Percentiles rank a stretch among this genome's conserved stretches.
Conservation (phyloP, 2,113 vertebrate species). For the Dolichallabes microphthalmus region DNA sequence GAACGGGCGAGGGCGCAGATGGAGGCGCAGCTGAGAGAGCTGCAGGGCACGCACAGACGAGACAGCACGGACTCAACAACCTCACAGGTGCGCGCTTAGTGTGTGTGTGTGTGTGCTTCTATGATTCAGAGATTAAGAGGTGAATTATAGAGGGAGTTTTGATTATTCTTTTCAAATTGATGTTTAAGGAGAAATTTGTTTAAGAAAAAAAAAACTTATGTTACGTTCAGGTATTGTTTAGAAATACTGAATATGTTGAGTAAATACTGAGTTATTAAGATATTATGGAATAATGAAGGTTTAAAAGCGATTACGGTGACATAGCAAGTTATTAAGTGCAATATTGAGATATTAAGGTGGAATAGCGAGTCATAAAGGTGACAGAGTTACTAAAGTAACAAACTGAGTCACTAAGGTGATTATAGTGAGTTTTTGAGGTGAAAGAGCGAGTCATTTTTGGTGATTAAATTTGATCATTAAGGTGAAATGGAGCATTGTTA, state of each 20-base stretch:
- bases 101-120: neutral
- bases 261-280: neutral
- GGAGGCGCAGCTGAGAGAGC: constrained; percentile 60
- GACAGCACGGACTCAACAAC: constrained; percentile 50
- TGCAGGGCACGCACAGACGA: constrained; percentile 52
- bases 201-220: neutral
- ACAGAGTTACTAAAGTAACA: neutral
- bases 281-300: neutral
- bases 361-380: neutral
- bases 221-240: neutral
- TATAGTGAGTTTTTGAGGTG: neutral
- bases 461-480: no score
- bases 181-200: neutral
- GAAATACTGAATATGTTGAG: no score
- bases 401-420: neutral
- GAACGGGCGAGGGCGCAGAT: constrained; percentile 67
- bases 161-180: neutral
- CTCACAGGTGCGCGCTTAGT: constrained; percentile 58
- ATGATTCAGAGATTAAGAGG: neutral
- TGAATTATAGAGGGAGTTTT: neutral
- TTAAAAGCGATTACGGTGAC: no score
- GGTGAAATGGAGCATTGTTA: neutral
- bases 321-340: neutral
- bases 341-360: neutral
- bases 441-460: no score